Evolutionary conservation across 2,888 invertebrate genomes (phyloP).

Genomic region (Drosophila helvetica): DNA sequence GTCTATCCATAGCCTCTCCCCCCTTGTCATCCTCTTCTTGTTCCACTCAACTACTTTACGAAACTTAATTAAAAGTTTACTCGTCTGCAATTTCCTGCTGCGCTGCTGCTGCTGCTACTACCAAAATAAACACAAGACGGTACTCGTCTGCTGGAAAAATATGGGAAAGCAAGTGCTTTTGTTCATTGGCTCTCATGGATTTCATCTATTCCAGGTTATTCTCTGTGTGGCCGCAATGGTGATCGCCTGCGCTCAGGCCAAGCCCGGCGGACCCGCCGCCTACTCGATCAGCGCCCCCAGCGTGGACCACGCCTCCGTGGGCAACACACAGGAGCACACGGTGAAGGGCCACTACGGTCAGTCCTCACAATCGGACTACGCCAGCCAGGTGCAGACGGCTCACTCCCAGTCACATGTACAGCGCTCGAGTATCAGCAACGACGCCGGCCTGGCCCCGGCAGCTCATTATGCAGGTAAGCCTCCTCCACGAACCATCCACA

Average conservation of each 20-base stretch:
- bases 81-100: conserved; percentile 69
- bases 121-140: conserved; percentile 16
- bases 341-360: conserved; percentile 84
- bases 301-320: conserved; percentile 83
- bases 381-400: conserved; percentile 83
- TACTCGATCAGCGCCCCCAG: conserved; percentile 83
- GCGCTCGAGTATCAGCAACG: conserved; percentile 83
- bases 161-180: neutral
- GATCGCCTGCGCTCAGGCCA: conserved; percentile 81
- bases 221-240: conserved; percentile 80
- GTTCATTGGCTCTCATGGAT: neutral
- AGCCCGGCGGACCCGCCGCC: conserved; percentile 83
- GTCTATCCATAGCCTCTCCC: neutral
- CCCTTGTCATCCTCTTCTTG: too few species aligned
- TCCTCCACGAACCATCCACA: neutral
- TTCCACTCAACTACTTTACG: conserved; percentile 52
- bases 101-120: conserved; percentile 1
- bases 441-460: conserved; percentile 81
- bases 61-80: conserved; percentile 77
- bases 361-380: conserved; percentile 83
- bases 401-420: conserved; percentile 84
- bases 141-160: neutral
- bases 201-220: conserved; percentile 65
- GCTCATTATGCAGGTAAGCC: conserved; percentile 66
- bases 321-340: conserved; percentile 83